Evolutionary conservation across 2,113 vertebrate genomes (phyloP).

Genomic region (Azemiops feae): DNA sequence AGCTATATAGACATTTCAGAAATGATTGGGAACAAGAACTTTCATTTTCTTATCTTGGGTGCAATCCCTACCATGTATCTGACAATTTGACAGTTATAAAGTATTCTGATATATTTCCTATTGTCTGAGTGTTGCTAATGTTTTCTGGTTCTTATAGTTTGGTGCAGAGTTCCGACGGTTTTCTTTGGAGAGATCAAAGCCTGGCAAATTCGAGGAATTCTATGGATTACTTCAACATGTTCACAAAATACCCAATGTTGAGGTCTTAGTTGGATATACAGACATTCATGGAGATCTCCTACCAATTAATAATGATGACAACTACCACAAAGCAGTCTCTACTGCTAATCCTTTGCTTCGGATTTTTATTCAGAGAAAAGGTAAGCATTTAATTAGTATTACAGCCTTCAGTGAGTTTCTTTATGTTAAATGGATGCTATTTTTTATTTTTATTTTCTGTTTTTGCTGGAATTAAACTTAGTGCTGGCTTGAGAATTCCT

Average conservation of each 20-base stretch:
- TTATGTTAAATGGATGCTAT: neutral
- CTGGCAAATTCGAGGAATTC: constrained; percentile 96
- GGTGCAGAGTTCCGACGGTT: constrained; percentile 97
- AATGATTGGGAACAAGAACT: neutral
- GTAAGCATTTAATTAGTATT: constrained; percentile 66
- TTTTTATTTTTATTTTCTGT: neutral
- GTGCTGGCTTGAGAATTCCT: neutral
- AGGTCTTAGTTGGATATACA: constrained; percentile 91
- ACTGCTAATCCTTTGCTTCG: constrained; percentile 90
- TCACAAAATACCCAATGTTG: constrained; percentile 93
- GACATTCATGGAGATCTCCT: constrained; percentile 94
- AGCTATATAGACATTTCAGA: neutral
- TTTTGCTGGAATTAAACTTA: constrained; percentile 4
- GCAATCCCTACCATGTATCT: neutral
- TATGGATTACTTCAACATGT: constrained; percentile 94
- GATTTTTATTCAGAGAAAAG: constrained; percentile 96
- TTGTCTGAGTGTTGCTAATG: neutral
- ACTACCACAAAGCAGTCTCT: constrained; percentile 96
- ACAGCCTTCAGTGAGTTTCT: neutral
- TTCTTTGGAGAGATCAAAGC: constrained; percentile 93
- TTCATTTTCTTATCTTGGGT: neutral
- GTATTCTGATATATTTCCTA: neutral
- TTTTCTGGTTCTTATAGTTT: constrained; percentile 75
- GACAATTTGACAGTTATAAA: neutral
- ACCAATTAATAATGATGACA: constrained; percentile 98